phyloP scores from a whole-genome alignment of 2,113 vertebrate species.

The Struthio camelus region DNA sequence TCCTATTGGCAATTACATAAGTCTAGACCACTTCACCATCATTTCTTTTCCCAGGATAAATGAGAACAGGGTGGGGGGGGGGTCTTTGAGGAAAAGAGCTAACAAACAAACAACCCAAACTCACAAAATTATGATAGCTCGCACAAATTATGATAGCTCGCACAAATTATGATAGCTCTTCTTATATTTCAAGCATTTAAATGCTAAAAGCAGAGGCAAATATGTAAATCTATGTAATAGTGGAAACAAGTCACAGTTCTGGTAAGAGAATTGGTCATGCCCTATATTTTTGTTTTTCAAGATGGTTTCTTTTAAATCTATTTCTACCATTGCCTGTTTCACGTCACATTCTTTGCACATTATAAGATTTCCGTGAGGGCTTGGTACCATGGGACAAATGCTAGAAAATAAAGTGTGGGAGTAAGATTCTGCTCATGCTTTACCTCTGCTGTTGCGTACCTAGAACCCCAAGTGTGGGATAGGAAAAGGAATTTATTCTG shows the following conservation, averaged over 20 bases:
- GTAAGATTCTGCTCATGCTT: neutral
- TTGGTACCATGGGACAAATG: neutral
- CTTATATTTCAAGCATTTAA: neutral
- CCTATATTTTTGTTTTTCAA: neutral
- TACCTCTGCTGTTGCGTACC: rapidly evolving
- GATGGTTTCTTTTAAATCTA: neutral
- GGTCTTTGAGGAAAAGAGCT: neutral
- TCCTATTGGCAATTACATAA: conserved; percentile 10
- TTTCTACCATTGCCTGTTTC: neutral
- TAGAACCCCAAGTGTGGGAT: neutral
- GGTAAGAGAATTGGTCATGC: neutral
- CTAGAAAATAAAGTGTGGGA: neutral
- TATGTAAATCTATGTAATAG: neutral
- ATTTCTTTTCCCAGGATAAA: neutral
- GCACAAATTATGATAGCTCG: neutral
- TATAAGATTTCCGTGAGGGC: neutral
- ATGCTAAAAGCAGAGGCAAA: neutral
- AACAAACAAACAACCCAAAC: neutral
- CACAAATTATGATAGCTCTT: neutral
- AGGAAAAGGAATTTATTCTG: neutral
- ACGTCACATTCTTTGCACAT: neutral
- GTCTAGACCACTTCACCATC: neutral
- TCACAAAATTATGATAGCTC: too few species aligned
- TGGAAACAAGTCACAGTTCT: neutral
- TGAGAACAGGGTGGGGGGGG: neutral